Conservation (phyloP, 2,888 invertebrate genomes). For the Penaeus monodon region DNA sequence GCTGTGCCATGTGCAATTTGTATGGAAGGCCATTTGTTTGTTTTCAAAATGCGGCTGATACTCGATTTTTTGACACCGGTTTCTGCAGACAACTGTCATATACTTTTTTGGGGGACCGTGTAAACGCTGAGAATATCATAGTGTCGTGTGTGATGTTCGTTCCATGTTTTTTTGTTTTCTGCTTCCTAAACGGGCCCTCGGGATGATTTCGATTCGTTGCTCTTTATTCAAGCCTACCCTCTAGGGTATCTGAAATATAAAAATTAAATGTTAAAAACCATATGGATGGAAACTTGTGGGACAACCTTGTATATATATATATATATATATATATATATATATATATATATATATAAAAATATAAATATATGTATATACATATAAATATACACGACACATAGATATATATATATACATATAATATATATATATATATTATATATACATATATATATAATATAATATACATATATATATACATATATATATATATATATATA, state of each 20-base stretch:
- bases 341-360: background rate
- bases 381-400: background rate
- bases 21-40: no score
- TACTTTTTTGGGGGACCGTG: background rate
- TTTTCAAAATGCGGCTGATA: background rate
- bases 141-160: background rate
- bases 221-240: background rate
- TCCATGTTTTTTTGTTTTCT: no score
- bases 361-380: background rate
- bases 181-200: no score
- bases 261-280: background rate
- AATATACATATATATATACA: background rate
- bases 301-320: background rate
- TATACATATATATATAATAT: background rate
- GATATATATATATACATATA: background rate
- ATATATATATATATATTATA: no score
- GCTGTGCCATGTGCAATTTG: no score
- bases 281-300: background rate
- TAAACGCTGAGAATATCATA: background rate
- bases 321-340: slow-evolving; percentile 8
- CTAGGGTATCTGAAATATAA: background rate
- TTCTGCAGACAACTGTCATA: background rate
- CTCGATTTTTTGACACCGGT: background rate
- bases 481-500: background rate
- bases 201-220: no score